Conservation (phyloP, 2,797 vertebrate species). For the Sebastes variabilis region DNA sequence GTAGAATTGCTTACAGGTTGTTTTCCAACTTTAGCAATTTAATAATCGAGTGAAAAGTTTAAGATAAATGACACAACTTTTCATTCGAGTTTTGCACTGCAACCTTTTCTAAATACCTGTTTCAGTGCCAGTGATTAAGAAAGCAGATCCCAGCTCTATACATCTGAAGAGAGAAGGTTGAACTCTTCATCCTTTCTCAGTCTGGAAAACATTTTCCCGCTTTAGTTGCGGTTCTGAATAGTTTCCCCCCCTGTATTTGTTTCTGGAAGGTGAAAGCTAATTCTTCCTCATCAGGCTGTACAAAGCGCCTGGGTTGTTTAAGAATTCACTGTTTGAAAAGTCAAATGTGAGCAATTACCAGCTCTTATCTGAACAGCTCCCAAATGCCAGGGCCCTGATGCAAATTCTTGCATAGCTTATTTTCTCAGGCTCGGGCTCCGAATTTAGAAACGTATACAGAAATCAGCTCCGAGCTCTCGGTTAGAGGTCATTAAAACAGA, state of each 20-base stretch:
- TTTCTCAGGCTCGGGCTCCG: constrained; percentile 60
- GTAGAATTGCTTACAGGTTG: neutral
- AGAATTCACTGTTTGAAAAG: constrained; percentile 67
- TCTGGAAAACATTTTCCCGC: constrained; percentile 43
- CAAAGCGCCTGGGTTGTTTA: neutral
- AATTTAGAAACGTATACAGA: constrained; percentile 56
- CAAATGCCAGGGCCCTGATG: constrained; percentile 60
- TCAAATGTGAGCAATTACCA: constrained; percentile 72
- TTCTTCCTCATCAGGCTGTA: constrained; percentile 26
- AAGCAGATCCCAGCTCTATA: neutral
- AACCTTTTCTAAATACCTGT: neutral
- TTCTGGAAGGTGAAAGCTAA: constrained; percentile 24
- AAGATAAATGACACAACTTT: neutral
- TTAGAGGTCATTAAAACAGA: constrained; percentile 37
- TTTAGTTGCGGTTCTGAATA: constrained; percentile 9
- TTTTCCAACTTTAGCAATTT: neutral
- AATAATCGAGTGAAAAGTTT: neutral
- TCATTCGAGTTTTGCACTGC: neutral
- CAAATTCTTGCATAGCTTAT: constrained; percentile 64
- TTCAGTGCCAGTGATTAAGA: constrained; percentile 20
- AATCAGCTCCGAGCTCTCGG: constrained; percentile 18
- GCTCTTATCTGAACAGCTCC: constrained; percentile 62
- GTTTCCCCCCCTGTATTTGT: constrained; percentile 19
- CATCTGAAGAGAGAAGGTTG: neutral
- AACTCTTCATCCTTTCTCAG: constrained; percentile 5